Conservation (phyloP, 2,888 invertebrate genomes). For the Phorcus lineatus region DNA sequence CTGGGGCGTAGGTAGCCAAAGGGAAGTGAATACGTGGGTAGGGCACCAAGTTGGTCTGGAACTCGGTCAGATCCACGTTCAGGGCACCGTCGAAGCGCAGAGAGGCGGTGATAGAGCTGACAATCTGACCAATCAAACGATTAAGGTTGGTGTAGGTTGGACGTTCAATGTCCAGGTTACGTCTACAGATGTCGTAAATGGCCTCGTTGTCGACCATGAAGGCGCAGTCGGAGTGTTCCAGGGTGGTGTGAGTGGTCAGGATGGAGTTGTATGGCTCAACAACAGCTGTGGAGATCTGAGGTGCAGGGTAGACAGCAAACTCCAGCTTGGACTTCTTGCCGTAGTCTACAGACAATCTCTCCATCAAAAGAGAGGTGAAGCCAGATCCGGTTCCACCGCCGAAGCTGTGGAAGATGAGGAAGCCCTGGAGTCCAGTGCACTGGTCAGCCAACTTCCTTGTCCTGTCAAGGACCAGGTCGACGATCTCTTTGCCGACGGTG, state of each 20-base stretch:
- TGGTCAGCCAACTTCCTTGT: no score
- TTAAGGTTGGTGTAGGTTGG: slow-evolving; percentile 93
- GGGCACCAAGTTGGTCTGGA: slow-evolving; percentile 78
- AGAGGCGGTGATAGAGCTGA: slow-evolving; percentile 76
- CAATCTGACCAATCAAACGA: slow-evolving; percentile 93
- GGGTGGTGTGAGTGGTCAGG: slow-evolving; percentile 94
- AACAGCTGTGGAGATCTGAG: slow-evolving; percentile 81
- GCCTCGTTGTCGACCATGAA: slow-evolving; percentile 98
- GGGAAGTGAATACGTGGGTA: slow-evolving; percentile 95
- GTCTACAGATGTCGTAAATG: slow-evolving; percentile 89
- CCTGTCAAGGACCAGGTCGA: no score
- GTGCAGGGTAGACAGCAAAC: no score
- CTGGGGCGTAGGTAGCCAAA: slow-evolving; percentile 89
- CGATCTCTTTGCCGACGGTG: no score
- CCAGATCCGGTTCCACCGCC: no score
- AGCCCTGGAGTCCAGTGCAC: no score
- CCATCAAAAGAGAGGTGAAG: no score
- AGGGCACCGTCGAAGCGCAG: slow-evolving; percentile 77
- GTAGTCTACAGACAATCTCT: no score
- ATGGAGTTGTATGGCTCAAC: slow-evolving; percentile 98
- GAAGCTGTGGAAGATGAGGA: no score
- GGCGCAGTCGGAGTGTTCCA: slow-evolving; percentile 95
- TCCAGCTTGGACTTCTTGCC: no score
- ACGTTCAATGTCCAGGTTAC: slow-evolving; percentile 87
- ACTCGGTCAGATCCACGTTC: slow-evolving; percentile 77